Base-by-base conservation (phyloP, 53 echinoderm and acorn worm species). In the Zoroaster sp. region DNA sequence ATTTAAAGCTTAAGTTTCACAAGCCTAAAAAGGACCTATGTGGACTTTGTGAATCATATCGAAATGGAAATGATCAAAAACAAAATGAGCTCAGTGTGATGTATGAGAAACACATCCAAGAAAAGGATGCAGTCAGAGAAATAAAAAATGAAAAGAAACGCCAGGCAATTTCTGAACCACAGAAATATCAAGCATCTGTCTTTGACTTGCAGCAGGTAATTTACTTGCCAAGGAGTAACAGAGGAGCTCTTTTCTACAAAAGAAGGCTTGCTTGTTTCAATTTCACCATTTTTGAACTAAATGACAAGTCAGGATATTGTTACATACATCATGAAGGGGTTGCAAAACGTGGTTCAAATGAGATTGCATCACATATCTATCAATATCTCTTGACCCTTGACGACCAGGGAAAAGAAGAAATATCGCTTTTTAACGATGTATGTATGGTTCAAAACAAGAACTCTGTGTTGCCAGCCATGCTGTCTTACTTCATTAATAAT, bases 401-500 rank as follows among this genome's bases (percentile, higher is more conserved):
- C 35, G 46, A 34, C 1, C 39, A 73, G 28, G 85, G 83, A 9
- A 30, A 87, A 11, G 47, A 52, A 32, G 76, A 93, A 79, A 41
- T 92, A 33, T 75, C 39, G 13, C 66, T 93, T 25, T 95, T 95
- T 47, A n/a, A 82, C 1, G 95, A 95, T 87, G 95, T 91, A 3
- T 95, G 91, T 46, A 30, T 71, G 2, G 93, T 91, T 9, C 95
- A 95, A 28, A 93, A 95, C 40, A 95, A 95, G 72, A 95, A 88
- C 45, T 87, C 82, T 5, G 47, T 93, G 38, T 69, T 95, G 18
- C 87, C 93, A 6, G 25, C 73, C 9, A 95, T 95, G 91, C 7
- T 87, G 17, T 13, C 31, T 3, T 37, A 33, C 37, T 87, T 73
- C 51, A 51, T 87, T 21, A 30, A 45, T 12, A 3, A 36, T 4